Percentiles rank a stretch among this genome's conserved stretches.
Evolutionary conservation across 2,113 vertebrate genomes (phyloP).

Genomic region (Campylomormyrus tamandua): DNA sequence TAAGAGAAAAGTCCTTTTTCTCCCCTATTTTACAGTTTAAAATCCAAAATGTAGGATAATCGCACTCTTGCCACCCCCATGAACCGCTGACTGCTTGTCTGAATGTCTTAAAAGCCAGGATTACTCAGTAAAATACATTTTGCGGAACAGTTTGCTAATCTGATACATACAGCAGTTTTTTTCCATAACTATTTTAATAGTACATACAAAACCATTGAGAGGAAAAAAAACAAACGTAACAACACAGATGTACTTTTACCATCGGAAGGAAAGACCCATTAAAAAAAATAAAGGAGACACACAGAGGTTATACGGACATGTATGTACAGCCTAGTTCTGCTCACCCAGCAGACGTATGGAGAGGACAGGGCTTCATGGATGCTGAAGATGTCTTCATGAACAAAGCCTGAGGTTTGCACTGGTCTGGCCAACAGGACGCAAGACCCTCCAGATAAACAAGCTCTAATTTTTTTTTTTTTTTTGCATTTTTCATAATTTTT

Average conservation of each 20-base stretch:
- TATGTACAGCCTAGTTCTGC: slow-evolving; percentile 87
- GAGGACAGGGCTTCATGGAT: slow-evolving; percentile 51
- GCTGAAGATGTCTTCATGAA: slow-evolving; percentile 70
- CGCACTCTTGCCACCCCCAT: slow-evolving; percentile 32
- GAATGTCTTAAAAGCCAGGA: slow-evolving; percentile 78
- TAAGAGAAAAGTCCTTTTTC: slow-evolving; percentile 75
- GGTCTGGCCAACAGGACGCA: slow-evolving; percentile 71
- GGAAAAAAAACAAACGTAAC: slow-evolving; percentile 80
- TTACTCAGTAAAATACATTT: slow-evolving; percentile 86
- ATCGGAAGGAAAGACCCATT: slow-evolving; percentile 42
- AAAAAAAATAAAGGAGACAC: slow-evolving; percentile 64
- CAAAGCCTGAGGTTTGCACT: slow-evolving; percentile 87
- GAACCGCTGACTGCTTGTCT: slow-evolving; percentile 68
- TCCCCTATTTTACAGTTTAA: slow-evolving; percentile 85
- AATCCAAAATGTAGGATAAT: slow-evolving; percentile 72
- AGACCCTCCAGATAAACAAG: slow-evolving; percentile 74
- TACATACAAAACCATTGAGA: slow-evolving; percentile 87
- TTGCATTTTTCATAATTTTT: slow-evolving; percentile 58
- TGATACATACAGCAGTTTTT: slow-evolving; percentile 91
- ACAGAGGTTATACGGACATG: slow-evolving; percentile 71
- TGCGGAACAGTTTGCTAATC: slow-evolving; percentile 85
- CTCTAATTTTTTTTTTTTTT: slow-evolving; percentile 53
- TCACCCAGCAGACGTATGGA: slow-evolving; percentile 67
- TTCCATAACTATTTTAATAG: slow-evolving; percentile 75
- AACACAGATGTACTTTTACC: slow-evolving; percentile 57